Percentiles rank a stretch among this genome's conserved stretches.
Conservation (phyloP, 2,113 vertebrate genomes). For the Microtus oregoni region DNA sequence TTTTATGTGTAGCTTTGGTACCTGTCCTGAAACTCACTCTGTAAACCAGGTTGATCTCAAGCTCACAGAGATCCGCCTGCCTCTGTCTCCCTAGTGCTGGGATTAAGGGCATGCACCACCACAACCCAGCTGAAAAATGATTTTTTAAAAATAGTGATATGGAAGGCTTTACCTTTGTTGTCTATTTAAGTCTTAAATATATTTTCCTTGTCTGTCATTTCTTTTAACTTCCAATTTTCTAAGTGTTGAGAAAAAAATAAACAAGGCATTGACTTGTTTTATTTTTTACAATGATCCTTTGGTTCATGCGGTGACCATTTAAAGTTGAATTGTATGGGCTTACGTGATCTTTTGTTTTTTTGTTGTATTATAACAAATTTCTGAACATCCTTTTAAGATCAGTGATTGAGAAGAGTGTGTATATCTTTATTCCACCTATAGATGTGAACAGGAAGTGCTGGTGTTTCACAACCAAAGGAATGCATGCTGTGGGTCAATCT, state of each 20-base stretch:
- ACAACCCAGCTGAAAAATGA: not conserved
- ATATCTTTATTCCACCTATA: conserved; percentile 80
- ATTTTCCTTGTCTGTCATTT: conserved; percentile 50
- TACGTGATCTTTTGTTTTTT: conserved; percentile 38
- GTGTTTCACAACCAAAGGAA: conserved; percentile 98
- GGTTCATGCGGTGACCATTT: conserved; percentile 8
- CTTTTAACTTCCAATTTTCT: conserved; percentile 46
- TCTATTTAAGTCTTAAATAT: conserved; percentile 47
- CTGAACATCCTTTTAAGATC: conserved; percentile 6
- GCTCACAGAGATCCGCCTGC: too few relatives aligned
- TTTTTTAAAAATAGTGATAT: not conserved
- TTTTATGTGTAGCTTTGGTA: too few relatives aligned
- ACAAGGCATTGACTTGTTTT: conserved; percentile 36
- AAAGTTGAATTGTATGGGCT: conserved; percentile 31
- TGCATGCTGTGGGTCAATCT: conserved; percentile 97
- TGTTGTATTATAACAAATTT: conserved; percentile 42
- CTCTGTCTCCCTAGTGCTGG: too few relatives aligned
- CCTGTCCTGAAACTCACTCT: too few relatives aligned
- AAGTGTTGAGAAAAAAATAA: conserved; percentile 12
- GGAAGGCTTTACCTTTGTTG: not conserved
- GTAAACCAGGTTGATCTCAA: too few relatives aligned
- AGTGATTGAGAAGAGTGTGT: conserved; percentile 43
- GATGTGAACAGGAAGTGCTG: conserved; percentile 99
- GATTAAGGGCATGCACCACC: too few relatives aligned
- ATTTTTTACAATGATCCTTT: conserved; percentile 54